Evolutionary conservation across 2,797 vertebrate genomes (phyloP), one percentile per base, ranked within the genome.

Genomic region (Oreochromis grahami): DNA sequence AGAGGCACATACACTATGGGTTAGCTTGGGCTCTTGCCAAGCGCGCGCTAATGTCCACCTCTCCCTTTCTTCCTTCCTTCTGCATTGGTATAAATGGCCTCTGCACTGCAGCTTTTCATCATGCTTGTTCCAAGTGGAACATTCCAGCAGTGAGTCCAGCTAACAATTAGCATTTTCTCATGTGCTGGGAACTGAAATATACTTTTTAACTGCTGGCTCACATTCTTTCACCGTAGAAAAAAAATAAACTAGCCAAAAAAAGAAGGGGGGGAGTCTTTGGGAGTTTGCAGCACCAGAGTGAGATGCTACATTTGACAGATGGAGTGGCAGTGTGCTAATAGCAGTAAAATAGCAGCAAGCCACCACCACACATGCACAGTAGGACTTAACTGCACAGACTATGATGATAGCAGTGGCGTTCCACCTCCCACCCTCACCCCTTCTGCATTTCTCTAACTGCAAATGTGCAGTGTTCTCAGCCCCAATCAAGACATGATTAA

Each of bases 41-140:
- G 86, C 77, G 3, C 81, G 38, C 65, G 21, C 84, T 93, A 92
- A 93, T 91, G 90, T 91, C 92, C 92, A 90, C 91, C 90, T 88
- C 91, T 90, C 86, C 79, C 82, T 90, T 81, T 88, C 90, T 91
- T 87, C 90, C 77, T 82, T 83, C 56, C 88, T 45, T 36, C 89
- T 87, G 87, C 87, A 77, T 56, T 17, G 79, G 86, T 92, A 87
- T 70, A 94, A 94, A 92, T 84, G 90, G 86, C 76, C 86, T 26
- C 29, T 83, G 86, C 80, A 70, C 85, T 84, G 91, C 90, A 86
- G 88, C 88, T 83, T 88, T 91, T 89, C 85, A 63, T 83, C 91
- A 78, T 86, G 78, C 74, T 70, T 21, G 78, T 85, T 87, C 63
- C 78, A 81, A 65, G 78, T 83, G 85, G 85, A 89, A 88, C 80